Base-by-base conservation (phyloP, 1,140 invertebrate genomes). In the Diabrotica undecimpunctata region DNA sequence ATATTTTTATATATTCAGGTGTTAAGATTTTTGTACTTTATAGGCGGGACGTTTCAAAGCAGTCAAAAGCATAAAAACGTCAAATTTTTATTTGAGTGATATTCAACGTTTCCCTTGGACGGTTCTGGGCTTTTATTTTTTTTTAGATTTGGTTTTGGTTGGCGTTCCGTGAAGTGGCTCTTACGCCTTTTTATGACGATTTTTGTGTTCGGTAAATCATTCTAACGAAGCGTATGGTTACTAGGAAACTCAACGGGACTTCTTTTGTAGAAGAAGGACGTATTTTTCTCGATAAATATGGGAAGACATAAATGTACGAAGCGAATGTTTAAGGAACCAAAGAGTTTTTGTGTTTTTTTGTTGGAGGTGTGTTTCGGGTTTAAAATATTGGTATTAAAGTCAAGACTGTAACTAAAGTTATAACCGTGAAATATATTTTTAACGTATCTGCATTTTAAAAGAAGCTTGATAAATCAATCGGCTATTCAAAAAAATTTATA, bases 1-100 rank as follows among this genome's bases (percentile, higher is more conserved):
- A 78, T 77, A 75, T 73, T 78, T 77, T 78, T 75, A 78, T 77
- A 75, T 72, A 72, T 78, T 78, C 77, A 77, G 77, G 77, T 78
- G 77, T 77, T 77, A 77, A 75, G 76, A 72, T 74, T 74, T 74
- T 73, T 73, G 74, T 75, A 71, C 68, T 70, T 70, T 73, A 72
- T 69, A 66, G 69, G 67, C 72, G 69, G 69, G n/a, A 51, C 60
- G 61, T 59, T 66, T 68, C 67, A 64, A 66, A 58, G 64, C 50
- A 61, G 60, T 72, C 65, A 65, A 72, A 68, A 69, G 70, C 69
- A 70, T 72, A 73, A 74, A 46, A 46, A 74, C 51, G 71, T 70
- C 71, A 71, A 68, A 68, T 67, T 67, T 62, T 70, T 70, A 70
- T 70, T 67, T 67, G 65, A 67, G 52, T 56, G 64, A 69, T 46